Base-by-base conservation (phyloP, 2,888 invertebrate species). In the Silvanus unidentatus region DNA sequence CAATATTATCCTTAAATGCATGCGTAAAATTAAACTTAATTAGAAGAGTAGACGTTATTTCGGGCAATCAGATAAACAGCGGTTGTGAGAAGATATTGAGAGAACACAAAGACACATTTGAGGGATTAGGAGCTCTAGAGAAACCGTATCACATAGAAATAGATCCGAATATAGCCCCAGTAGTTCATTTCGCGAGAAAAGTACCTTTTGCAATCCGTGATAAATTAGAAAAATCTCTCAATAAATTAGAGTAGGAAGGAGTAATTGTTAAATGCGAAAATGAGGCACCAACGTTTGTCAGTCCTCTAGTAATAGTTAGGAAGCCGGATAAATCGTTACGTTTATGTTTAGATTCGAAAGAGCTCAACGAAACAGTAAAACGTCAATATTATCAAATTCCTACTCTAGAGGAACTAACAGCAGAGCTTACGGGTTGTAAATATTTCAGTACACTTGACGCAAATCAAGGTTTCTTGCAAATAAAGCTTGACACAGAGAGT, bases 331-430 rank as follows among this genome's bases (percentile, higher is more conserved):
- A 32, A 2, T 45, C 48, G 6, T 15, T 57, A 35, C 27, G 53
- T n/a, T 46, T 57, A 13, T 57, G 57, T 41, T 32, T 55, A 41
- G 57, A 57, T 41, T 50, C 52, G 2, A 34, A 38, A 39, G 32
- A 52, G 39, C 29, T 57, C 37, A 55, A 57, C 45, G 41, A 46
- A 37, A 38, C 39, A 11, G 43, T 48, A 15, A 48, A 50, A 47
- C 39, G 37, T 16, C 37, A 41, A 2, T 28, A 39, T 22, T 49
- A 28, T 30, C 41, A 53, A 44, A 43, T 53, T 22, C 47, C 47
- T 14, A 47, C 28, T 10, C 13, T 52, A 28, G 52, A 56, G 10
- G 47, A 53, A 40, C 46, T 53, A 12, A 38, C 34, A 16, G 15
- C 12, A 14, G 55, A 52, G 38, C 41, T 52, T 36, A 16, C 42